Conservation (phyloP, 1,140 invertebrate species). For the Neocloeon triangulifer region DNA sequence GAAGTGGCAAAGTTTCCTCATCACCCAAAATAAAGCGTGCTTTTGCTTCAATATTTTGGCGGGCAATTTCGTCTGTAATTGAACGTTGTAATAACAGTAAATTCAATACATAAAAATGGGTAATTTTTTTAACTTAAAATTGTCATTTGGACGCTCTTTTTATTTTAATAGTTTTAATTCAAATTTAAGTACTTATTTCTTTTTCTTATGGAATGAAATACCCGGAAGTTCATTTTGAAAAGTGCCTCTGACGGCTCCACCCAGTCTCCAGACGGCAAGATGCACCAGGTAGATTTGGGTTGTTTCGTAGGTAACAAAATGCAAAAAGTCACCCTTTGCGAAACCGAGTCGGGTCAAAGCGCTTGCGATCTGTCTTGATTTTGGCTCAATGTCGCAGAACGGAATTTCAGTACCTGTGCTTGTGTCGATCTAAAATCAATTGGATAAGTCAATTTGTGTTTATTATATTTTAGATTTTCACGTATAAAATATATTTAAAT, state of each 20-base stretch:
- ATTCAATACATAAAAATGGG: too few species aligned
- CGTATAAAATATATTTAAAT: too few species aligned
- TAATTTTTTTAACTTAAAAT: too few species aligned
- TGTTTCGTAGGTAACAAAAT: conserved; percentile 3
- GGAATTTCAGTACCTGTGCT: not conserved
- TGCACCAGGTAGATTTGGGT: not conserved
- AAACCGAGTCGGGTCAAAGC: conserved; percentile 10
- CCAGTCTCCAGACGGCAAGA: not conserved
- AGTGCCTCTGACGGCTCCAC: not conserved
- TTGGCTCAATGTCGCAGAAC: conserved; percentile 10
- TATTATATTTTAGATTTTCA: too few species aligned
- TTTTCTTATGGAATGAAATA: too few species aligned
- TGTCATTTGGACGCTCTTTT: too few species aligned
- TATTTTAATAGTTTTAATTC: too few species aligned
- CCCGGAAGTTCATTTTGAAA: conserved; percentile 1
- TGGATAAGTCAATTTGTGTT: too few species aligned
- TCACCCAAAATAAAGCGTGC: not conserved
- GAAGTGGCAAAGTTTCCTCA: not conserved
- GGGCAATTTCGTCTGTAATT: not conserved
- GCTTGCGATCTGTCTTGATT: conserved; percentile 8
- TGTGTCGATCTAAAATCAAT: not conserved
- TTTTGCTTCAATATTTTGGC: not conserved
- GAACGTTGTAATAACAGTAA: too few species aligned
- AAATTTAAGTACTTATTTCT: too few species aligned
- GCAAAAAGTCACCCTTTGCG: conserved; percentile 9